Evolutionary conservation across 2,113 vertebrate genomes (phyloP).

Genomic region (Sarotherodon lohbergeri): DNA sequence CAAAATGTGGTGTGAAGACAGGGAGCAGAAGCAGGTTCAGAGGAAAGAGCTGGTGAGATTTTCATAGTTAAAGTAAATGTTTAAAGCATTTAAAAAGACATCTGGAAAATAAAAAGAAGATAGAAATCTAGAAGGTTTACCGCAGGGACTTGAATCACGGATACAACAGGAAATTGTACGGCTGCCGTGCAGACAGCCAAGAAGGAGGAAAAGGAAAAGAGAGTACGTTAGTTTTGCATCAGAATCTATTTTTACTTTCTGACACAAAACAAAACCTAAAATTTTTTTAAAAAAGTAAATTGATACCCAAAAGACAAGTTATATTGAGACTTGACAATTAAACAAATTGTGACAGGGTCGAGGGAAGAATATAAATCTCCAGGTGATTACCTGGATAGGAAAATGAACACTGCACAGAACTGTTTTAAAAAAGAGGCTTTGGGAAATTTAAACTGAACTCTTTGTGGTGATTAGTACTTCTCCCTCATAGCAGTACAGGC

Average conservation of each 20-base stretch:
- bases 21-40: not conserved
- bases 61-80: not conserved
- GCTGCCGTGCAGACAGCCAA: not conserved
- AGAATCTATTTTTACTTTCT: not conserved
- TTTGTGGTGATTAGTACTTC: not conserved
- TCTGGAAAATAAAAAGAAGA: not conserved
- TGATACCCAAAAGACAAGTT: not conserved
- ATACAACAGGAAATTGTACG: not conserved
- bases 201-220: not conserved
- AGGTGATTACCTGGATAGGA: not conserved
- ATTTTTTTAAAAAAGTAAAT: not conserved
- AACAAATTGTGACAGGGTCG: not conserved
- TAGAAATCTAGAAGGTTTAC: not conserved
- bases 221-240: rapidly evolving
- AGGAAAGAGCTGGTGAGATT: not conserved
- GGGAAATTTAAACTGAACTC: not conserved
- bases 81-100: not conserved
- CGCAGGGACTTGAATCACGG: not conserved
- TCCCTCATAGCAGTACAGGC: not conserved
- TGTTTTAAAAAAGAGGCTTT: not conserved
- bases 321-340: not conserved
- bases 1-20: not conserved
- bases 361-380: not conserved
- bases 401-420: not conserved
- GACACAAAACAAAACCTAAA: not conserved